Conservation (phyloP, 1,140 invertebrate genomes). For the Aporrectodea caliginosa region DNA sequence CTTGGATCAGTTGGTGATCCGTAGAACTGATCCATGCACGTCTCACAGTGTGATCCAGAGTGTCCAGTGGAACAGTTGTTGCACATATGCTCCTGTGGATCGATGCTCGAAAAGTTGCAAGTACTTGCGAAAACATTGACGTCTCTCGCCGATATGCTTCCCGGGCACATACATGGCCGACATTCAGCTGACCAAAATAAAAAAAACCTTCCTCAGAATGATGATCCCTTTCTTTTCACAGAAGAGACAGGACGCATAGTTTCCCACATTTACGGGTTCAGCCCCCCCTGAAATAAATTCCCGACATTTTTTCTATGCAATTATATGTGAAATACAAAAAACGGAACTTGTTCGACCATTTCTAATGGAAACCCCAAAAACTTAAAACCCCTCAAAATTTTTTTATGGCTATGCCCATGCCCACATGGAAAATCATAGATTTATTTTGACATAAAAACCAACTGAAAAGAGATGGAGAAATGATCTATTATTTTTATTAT, state of each 20-base stretch:
- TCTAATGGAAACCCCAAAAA: neutral
- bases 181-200: constrained; percentile 34
- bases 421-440: neutral
- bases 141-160: constrained; percentile 32
- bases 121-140: constrained; percentile 35
- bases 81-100: neutral
- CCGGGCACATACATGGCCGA: constrained; percentile 38
- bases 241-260: neutral
- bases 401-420: no score
- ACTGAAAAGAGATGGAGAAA: neutral
- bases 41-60: constrained; percentile 84
- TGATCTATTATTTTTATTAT: neutral
- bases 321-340: no score
- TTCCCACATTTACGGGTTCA: neutral
- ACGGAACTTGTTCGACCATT: neutral
- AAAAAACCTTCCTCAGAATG: neutral
- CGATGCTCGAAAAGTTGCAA: neutral
- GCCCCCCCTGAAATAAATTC: no score
- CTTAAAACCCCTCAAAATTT: no score
- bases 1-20: constrained; percentile 76
- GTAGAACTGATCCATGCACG: constrained; percentile 84
- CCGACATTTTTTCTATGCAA: no score
- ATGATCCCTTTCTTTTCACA: neutral
- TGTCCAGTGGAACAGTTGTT: constrained; percentile 75
- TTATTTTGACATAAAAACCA: neutral